Evolutionary conservation across 2,113 vertebrate species (phyloP), one percentile per base, ranked within the genome.

Genomic region (Dolichallabes microphthalmus): DNA sequence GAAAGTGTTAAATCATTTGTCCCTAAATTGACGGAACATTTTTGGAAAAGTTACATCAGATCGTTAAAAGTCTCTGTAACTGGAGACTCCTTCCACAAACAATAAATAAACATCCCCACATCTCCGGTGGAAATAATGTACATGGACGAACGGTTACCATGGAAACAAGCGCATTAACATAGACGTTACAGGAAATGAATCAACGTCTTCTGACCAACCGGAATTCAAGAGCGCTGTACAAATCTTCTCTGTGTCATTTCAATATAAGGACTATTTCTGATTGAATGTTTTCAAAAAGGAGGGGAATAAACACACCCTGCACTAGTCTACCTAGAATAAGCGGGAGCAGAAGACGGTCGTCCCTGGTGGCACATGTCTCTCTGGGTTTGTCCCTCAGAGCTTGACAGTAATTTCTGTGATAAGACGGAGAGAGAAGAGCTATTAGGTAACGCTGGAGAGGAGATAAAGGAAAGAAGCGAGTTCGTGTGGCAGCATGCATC

Each of bases 401-500:
- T 4, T 4, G 60, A 27, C 12, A 27, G 61, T 52, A 22, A 55
- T 68, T 55, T 68, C 60, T 27, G 50, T 32, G 64, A 82, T 32
- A 68, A 69, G 20, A 25, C 0, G 20, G 15, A 0, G 20, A 27
- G 57, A 63, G 66, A 58, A 19, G 39, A 74, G 82, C 52, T n/a
- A 71, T 83, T 53, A 84, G 52, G 76, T 25, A 79, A 52, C 58
- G 66, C 57, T 27, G 73, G 39, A 50, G 71, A 75, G 66, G 58
- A 73, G 30, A 17, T 20, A 82, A 83, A 86, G 78, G 69, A 5
- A 82, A 20, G 39, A 25, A 58, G 61, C 17, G 83, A 87, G 88
- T 89, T 91, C 87, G 84, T 85, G 89, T 85, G 81, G 90, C 82
- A 90, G 90, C 91, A 93, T 92, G 92, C 93, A 93, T 94, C 92